phyloP scores from a whole-genome alignment of 2,888 invertebrate species.

The Philhelius pedissequus region DNA sequence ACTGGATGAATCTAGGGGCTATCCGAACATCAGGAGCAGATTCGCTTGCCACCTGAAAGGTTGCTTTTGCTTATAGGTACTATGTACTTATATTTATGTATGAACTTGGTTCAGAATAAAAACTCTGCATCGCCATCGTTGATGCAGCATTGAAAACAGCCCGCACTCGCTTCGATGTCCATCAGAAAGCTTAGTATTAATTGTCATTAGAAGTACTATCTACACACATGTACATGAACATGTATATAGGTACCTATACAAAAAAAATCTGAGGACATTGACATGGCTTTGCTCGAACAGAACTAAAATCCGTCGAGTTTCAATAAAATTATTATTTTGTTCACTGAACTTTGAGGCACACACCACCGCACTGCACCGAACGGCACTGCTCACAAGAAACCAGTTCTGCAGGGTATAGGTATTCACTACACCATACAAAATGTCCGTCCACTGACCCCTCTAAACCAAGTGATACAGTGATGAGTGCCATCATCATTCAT shows the following conservation, averaged over 20 bases:
- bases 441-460: constrained; percentile 47
- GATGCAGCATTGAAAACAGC: constrained; percentile 32
- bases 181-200: constrained; percentile 56
- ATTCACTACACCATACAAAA: not conserved
- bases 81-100: not conserved
- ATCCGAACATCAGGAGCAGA: not conserved
- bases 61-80: not conserved
- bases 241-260: too few relatives aligned
- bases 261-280: constrained; percentile 44
- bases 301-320: constrained; percentile 31
- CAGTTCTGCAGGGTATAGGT: not conserved
- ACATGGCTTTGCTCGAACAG: constrained; percentile 20
- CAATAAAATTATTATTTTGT: constrained; percentile 66
- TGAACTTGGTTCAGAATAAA: not conserved
- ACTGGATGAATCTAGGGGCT: constrained; percentile 35
- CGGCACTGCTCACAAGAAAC: constrained; percentile 3
- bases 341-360: constrained; percentile 51
- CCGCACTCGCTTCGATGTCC: constrained; percentile 50
- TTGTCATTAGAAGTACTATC: constrained; percentile 44
- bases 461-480: not conserved
- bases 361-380: not conserved
- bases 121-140: not conserved
- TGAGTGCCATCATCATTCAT: not conserved
- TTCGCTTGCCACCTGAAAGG: constrained; percentile 39
- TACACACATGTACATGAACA: not conserved